phyloP scores from a whole-genome alignment of 2,888 invertebrate species.

The Tribolium freemani region DNA sequence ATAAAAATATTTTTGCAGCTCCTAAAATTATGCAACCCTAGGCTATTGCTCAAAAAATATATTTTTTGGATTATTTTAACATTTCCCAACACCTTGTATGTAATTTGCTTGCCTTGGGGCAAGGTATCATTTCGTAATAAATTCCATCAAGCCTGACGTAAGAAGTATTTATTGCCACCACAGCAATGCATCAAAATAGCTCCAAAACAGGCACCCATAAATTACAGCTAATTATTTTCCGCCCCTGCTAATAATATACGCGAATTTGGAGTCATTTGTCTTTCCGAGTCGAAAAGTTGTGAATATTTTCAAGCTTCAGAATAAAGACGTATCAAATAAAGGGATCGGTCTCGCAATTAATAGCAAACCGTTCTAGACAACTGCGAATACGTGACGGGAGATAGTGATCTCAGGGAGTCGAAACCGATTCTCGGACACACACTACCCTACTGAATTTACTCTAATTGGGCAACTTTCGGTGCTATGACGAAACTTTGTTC shows the following conservation, averaged over 20 bases:
- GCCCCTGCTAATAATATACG: background rate
- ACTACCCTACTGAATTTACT: conserved; percentile 41
- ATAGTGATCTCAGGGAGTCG: conserved; percentile 41
- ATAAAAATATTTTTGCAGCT: too few species aligned
- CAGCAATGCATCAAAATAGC: background rate
- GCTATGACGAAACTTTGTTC: conserved; percentile 36
- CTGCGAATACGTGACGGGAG: conserved; percentile 47
- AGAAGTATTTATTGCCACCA: background rate
- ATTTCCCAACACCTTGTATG: too few species aligned
- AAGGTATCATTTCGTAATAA: background rate
- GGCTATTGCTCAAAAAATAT: too few species aligned
- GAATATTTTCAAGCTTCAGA: background rate
- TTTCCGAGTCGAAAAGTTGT: background rate
- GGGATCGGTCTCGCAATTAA: conserved; percentile 43
- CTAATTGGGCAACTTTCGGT: conserved; percentile 41
- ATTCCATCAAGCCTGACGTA: background rate
- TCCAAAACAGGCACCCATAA: background rate
- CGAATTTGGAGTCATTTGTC: background rate
- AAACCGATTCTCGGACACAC: conserved; percentile 41
- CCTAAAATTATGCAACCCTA: too few species aligned
- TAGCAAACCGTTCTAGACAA: conserved; percentile 47
- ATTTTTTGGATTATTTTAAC: too few species aligned
- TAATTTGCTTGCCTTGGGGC: background rate
- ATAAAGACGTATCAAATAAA: conserved; percentile 16
- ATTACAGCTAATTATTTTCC: background rate